Conservation (phyloP, 2,113 vertebrate species). For the Bostrychus sinensis region DNA sequence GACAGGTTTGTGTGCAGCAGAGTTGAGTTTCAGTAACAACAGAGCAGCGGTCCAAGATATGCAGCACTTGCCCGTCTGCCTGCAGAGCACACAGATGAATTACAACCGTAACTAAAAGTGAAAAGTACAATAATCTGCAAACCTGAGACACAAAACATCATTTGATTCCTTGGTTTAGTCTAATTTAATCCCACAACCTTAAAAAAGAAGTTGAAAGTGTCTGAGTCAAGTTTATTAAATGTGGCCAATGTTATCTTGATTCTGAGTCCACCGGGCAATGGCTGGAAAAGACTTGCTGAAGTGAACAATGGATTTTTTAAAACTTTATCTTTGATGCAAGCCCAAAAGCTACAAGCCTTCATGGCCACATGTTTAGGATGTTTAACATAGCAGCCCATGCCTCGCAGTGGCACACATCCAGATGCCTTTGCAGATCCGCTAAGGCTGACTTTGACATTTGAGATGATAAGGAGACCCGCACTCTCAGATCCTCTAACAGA, state of each 20-base stretch:
- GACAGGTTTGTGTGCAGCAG: slow-evolving; percentile 47
- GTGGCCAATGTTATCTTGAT: slow-evolving; percentile 40
- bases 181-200: slow-evolving; percentile 10
- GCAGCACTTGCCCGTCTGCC: slow-evolving; percentile 25
- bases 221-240: slow-evolving; percentile 24
- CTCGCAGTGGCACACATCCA: slow-evolving; percentile 52
- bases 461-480: slow-evolving; percentile 55
- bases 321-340: slow-evolving; percentile 58
- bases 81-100: slow-evolving; percentile 38
- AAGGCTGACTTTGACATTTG: slow-evolving; percentile 66
- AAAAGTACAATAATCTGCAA: slow-evolving; percentile 26
- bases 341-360: slow-evolving; percentile 57
- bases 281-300: slow-evolving; percentile 38
- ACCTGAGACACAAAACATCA: slow-evolving; percentile 8
- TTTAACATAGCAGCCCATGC: slow-evolving; percentile 27
- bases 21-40: slow-evolving; percentile 52
- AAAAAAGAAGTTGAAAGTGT: slow-evolving; percentile 21
- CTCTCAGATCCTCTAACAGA: slow-evolving; percentile 42
- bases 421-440: slow-evolving; percentile 55
- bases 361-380: slow-evolving; percentile 46
- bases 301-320: slow-evolving; percentile 21
- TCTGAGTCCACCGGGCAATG: slow-evolving; percentile 28
- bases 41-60: slow-evolving; percentile 50
- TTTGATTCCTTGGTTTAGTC: slow-evolving; percentile 14
- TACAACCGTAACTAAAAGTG: slow-evolving; percentile 29